phyloP scores from a whole-genome alignment of 37 sponge, comb jelly and placozoan species.

The Mnemiopsis leidyi region DNA sequence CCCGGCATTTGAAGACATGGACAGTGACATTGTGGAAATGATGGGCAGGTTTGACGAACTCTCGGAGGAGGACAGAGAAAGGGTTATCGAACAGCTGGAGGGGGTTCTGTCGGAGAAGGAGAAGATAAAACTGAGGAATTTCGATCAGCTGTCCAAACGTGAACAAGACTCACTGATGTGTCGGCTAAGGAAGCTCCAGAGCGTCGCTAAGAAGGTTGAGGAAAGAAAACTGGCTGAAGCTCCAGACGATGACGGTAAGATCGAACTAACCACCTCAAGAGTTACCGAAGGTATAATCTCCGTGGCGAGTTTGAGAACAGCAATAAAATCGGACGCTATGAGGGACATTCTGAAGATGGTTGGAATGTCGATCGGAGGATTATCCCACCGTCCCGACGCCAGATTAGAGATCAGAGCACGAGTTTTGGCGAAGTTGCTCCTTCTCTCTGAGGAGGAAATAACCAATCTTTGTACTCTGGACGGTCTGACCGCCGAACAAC shows the following conservation, averaged over 20 bases:
- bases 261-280: constrained; percentile 14
- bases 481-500: neutral
- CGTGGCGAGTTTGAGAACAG: constrained; percentile 7
- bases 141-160: neutral
- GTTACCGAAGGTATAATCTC: constrained; percentile 34
- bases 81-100: constrained; percentile 8
- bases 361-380: constrained; percentile 11
- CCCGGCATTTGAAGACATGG: constrained; percentile 4
- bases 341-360: neutral
- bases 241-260: constrained; percentile 8
- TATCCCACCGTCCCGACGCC: constrained; percentile 1
- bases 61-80: neutral
- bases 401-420: constrained; percentile 20
- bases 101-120: constrained; percentile 8
- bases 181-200: neutral
- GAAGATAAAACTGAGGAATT: constrained; percentile 37
- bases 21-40: neutral
- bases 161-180: neutral
- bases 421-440: neutral
- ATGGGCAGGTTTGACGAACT: constrained; percentile 1
- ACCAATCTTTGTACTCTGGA: neutral
- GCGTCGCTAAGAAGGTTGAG: constrained; percentile 16
- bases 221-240: neutral
- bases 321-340: constrained; percentile 14
- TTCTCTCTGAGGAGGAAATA: constrained; percentile 1